Base-by-base conservation (phyloP, 2,113 vertebrate genomes). In the Cavia porcellus region DNA sequence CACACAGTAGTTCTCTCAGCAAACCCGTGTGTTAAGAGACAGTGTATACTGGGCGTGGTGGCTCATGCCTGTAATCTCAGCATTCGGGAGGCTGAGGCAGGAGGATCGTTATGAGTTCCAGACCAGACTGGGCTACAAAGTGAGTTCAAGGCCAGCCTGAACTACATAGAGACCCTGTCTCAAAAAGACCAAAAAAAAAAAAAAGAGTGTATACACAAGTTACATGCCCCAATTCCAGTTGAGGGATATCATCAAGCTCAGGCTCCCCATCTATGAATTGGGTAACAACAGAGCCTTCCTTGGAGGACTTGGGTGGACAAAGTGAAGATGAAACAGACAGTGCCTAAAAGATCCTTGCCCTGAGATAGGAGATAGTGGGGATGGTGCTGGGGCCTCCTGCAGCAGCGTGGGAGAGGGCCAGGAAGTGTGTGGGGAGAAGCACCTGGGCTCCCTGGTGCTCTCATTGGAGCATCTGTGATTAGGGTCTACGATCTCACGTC, bases 291-390 rank as follows among this genome's bases (percentile, higher is more conserved):
- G 25, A 88, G 64, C 3, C 47, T 74, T 72, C 42, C 38, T 32
- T 1, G 20, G 50, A 66, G 8, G 57, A 80, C 47, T 32, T 80
- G 52, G 15, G 55, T 35, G 25, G 52, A 57, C 42, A 55, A 32
- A 55, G 32, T 52, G 75, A 83, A 82, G 81, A 28, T 61, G 82
- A 22, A 75, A 35, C 25, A 32, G 30, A 17, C 25, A 20, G 12
- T 22, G 7, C 15, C 0, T 11, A 7, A 66, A 59, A 83, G 50
- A 22, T 1, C 0, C n/a, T 5, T 28, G 32, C 55, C 15, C 2
- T 3, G 0, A 7, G 38, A 59, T 20, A 12, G 61, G n/a, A n/a
- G 14, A 2, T 5, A 0, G 83, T 19, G 15, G 52, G 30, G 84
- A 45, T 32, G 47, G 32, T 10, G 9, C 83, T 4, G 64, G 20